phyloP scores from a whole-genome alignment of 2,888 invertebrate species.

The Charanyca ferruginea region DNA sequence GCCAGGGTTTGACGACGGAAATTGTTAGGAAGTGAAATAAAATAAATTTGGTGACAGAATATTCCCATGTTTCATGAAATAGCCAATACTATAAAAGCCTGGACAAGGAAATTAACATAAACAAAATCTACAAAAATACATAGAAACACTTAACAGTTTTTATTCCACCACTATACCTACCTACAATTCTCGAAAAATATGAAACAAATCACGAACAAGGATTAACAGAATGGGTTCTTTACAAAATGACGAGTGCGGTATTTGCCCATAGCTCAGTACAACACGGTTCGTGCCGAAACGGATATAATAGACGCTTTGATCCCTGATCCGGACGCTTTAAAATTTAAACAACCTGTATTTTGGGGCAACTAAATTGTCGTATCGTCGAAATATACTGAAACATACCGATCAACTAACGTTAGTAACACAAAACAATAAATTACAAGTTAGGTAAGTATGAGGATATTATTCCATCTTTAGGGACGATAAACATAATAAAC shows the following conservation, averaged over 20 bases:
- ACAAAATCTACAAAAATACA: not conserved
- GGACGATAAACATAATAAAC: no score
- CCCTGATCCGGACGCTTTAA: constrained; percentile 70
- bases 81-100: no score
- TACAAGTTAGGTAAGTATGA: no score
- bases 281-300: constrained; percentile 78
- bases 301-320: constrained; percentile 75
- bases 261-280: constrained; percentile 60
- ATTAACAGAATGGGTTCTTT: constrained; percentile 41
- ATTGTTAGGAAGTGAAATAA: not conserved
- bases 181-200: constrained; percentile 23
- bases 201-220: constrained; percentile 49
- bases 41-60: no score
- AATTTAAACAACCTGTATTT: constrained; percentile 75
- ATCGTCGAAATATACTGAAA: not conserved
- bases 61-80: no score
- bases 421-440: not conserved
- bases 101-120: no score
- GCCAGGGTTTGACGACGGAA: not conserved
- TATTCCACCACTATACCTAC: not conserved
- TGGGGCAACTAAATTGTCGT: constrained; percentile 56
- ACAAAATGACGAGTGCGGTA: constrained; percentile 58
- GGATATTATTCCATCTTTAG: no score
- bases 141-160: not conserved
- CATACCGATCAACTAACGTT: no score